These are phyloP conservation scores for Maniola jurtina DNA, from an alignment of 1,140 invertebrate species.

Conservation along the genomic window DNA sequence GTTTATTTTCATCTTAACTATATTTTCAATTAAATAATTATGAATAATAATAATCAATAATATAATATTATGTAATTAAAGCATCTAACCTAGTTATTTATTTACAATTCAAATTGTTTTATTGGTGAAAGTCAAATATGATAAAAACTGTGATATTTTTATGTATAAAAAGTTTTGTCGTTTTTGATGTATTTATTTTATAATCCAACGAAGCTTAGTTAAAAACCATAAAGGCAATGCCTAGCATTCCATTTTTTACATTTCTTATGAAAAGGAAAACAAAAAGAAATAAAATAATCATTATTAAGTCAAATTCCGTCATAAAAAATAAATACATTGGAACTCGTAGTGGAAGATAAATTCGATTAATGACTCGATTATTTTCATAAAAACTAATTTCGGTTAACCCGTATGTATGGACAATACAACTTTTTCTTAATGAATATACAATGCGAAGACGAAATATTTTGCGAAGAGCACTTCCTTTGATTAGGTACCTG, in stretches of 20 bases:
- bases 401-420: slow-evolving; percentile 56
- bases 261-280: no score
- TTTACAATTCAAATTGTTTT: slow-evolving; percentile 63
- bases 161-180: not conserved
- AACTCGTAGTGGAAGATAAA: slow-evolving; percentile 49
- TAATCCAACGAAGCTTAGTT: no score
- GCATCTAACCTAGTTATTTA: slow-evolving; percentile 67
- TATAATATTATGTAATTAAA: slow-evolving; percentile 52
- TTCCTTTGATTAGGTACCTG: not conserved
- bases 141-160: slow-evolving; percentile 3
- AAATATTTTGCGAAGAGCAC: slow-evolving; percentile 33
- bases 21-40: slow-evolving; percentile 70
- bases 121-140: slow-evolving; percentile 30
- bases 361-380: slow-evolving; percentile 44
- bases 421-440: slow-evolving; percentile 40
- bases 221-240: no score
- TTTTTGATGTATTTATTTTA: not conserved
- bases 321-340: slow-evolving; percentile 33
- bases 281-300: no score
- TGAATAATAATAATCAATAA: slow-evolving; percentile 55
- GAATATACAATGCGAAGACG: slow-evolving; percentile 51
- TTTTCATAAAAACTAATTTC: slow-evolving; percentile 38
- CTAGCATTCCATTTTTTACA: no score
- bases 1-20: slow-evolving; percentile 64
- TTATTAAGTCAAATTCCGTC: slow-evolving; percentile 16